Evolutionary conservation across 2,888 invertebrate species (phyloP), one percentile per base, ranked within the genome.

Genomic region (Metallyticus violacea): DNA sequence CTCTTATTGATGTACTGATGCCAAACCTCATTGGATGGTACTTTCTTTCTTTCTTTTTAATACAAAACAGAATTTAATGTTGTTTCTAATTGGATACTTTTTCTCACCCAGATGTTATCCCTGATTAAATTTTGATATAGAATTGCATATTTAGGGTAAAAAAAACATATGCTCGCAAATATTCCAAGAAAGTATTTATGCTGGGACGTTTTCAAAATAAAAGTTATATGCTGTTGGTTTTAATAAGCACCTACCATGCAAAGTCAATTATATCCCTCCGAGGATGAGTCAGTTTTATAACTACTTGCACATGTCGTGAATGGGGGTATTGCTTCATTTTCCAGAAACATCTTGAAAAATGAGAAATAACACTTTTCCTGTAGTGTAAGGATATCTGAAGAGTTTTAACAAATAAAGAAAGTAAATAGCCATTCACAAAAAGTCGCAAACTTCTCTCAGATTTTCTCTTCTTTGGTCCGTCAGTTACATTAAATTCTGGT

Each of bases 261-360:
- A 95, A 95, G 91, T 96, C 96, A 88, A 96, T 93, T 81, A 95
- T 93, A 90, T 96, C 94, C 87, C 91, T 92, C 88, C 92, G 92
- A 1, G 95, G 95, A 22, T 93, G 93, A 86, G 92, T 91, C 79
- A 96, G 90, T 88, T 93, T 93, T 82, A 96, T 84, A 79, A 84
- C 88, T 1, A 85, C 85, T 77, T 80, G 26, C 30, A 81, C 15
- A 7, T 62, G n/a, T n/a, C n/a, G 40, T 15, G 40, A 77, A 7
- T 22, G 1, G 1, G 27, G 22, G 40, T 40, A 83, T 3, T 30
- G 30, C 27, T 77, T 81, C 40, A 26, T 81, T 81, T 76, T 27
- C 84, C 87, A 30, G 7, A 30, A 26, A 28, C 26, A 77, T 29
- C 77, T 83, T 86, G 6, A 25, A 26, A n/a, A 89, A 88, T 85